Base-by-base conservation (phyloP, 1,140 invertebrate species). In the Apis laboriosa region DNA sequence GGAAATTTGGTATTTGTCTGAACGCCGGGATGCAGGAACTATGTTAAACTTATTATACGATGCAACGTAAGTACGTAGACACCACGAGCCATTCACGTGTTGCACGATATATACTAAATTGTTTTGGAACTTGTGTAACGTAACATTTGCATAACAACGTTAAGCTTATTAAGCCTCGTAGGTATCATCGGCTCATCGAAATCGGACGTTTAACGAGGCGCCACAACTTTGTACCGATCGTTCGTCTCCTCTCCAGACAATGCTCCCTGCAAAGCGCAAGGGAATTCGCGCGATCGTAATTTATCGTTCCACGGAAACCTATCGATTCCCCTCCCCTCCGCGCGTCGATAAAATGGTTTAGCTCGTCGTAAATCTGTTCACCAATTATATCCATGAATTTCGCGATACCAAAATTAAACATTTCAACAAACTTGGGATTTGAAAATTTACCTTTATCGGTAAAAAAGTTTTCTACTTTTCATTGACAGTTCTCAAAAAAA, bases 81-180 rank as follows among this genome's bases (percentile, higher is more conserved):
- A 64, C 28, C 63, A 24, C 1, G 49, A 71, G 63, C 56, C 70
- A 60, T 78, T 78, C 66, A 61, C 64, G 72, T 78, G 79, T 73
- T 63, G 82, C 70, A 55, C 67, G 55, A 87, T 80, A 88, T 79
- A 83, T 79, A 83, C 80, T 84, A 80, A 88, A 88, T 88, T 88
- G 87, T 88, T 88, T 78, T 80, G 68, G 34, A 88, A 88, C 87
- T 88, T 77, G 74, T 78, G 84, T 84, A 88, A 61, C 84, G 84
- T 58, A 84, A 86, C 80, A 84, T 88, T 88, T 88, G 80, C 87
- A 88, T 88, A 88, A 88, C 86, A 78, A 84, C 61, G 61, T 86
- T 86, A 88, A 88, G 84, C 87, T 84, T 86, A 88, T 84, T 88
- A 88, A 60, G 77, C 63, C 43, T 19, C 28, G 71, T 51, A 21